Evolutionary conservation across 2,888 invertebrate genomes (phyloP).

Genomic region (Melinopterus prodromus): DNA sequence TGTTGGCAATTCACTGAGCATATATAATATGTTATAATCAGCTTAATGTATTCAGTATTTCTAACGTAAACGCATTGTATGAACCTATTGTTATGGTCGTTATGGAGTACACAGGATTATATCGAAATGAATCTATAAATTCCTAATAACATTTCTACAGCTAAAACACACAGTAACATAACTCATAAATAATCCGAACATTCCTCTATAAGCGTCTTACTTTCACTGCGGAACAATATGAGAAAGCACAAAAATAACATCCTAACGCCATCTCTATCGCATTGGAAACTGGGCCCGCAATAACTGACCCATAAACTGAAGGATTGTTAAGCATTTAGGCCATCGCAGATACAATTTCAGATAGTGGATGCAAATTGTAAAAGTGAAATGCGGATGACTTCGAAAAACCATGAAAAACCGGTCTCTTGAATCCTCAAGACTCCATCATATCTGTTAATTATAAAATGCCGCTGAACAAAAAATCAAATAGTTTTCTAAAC

Average conservation of each 20-base stretch:
- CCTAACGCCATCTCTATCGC: not conserved
- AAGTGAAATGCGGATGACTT: not conserved
- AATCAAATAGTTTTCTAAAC: constrained; percentile 4
- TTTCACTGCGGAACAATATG: not conserved
- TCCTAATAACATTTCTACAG: no score
- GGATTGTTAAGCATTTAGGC: not conserved
- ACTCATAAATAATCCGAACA: not conserved
- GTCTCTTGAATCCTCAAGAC: not conserved
- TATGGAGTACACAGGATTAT: no score
- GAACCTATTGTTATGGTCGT: no score
- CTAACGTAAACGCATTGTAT: no score
- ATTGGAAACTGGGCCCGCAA: not conserved
- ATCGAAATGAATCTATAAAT: no score
- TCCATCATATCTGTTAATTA: not conserved
- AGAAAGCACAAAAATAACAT: constrained; percentile 4
- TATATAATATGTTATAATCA: no score
- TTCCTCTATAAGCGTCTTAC: not conserved
- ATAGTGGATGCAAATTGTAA: not conserved
- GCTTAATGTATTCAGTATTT: no score
- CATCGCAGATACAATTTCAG: not conserved
- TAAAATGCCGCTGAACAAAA: not conserved
- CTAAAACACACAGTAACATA: no score
- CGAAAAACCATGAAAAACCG: not conserved
- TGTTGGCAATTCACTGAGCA: no score
- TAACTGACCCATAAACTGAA: not conserved